Evolutionary conservation across 2,113 vertebrate genomes (phyloP).

Genomic region (Dasyprocta punctata): DNA sequence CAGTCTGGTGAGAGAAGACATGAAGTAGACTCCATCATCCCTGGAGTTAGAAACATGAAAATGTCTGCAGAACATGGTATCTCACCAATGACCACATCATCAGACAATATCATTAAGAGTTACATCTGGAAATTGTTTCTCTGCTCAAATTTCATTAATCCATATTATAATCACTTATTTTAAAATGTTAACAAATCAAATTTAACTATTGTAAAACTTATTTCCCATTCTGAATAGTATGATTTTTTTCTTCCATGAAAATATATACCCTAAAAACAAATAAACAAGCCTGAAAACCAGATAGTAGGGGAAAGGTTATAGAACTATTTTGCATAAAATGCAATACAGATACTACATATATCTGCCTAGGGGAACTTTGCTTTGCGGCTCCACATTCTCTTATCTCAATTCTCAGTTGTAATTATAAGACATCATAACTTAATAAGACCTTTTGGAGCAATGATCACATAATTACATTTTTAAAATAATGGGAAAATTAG

Average conservation of each 20-base stretch:
- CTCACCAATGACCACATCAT: not conserved
- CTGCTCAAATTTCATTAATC: not conserved
- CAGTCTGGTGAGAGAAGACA: not conserved
- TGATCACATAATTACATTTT: not conserved
- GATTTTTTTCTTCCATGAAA: constrained; percentile 44
- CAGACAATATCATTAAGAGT: not conserved
- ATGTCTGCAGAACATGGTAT: not conserved
- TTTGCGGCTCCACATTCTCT: not conserved
- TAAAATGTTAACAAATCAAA: constrained; percentile 18
- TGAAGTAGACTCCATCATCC: not conserved
- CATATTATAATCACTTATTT: not conserved
- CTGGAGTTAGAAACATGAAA: not conserved
- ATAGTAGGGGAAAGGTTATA: not conserved
- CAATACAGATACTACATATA: not conserved
- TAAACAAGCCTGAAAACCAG: not conserved
- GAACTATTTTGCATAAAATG: not conserved
- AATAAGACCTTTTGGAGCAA: not conserved
- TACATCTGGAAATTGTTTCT: not conserved
- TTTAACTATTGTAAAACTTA: not conserved
- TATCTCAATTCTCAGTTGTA: not conserved
- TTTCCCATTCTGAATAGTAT: not conserved
- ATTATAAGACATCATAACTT: not conserved
- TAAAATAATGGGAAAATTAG: not conserved
- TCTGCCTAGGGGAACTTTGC: not conserved
- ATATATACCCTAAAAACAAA: not conserved